A percentile compares a stretch with the other conserved stretches of the same genome.
Evolutionary conservation across 2,797 vertebrate genomes (phyloP).

Genomic region (Toxotes lorentzi): DNA sequence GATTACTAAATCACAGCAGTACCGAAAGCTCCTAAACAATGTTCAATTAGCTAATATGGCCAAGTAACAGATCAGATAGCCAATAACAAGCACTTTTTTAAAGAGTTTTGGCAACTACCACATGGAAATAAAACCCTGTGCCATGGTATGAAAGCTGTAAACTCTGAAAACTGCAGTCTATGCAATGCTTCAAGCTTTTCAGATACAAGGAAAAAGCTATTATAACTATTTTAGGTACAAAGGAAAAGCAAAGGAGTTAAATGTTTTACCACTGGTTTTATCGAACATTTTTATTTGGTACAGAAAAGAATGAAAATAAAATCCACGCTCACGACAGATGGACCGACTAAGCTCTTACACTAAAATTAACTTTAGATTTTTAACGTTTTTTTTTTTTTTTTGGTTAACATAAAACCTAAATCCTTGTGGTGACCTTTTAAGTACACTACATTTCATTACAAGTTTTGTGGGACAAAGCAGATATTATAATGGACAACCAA

Average conservation of each 20-base stretch:
- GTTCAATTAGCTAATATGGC: neutral
- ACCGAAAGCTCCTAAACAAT: neutral
- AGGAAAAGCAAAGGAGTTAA: neutral
- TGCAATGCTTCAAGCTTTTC: neutral
- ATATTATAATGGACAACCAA: neutral
- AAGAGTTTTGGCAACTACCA: neutral
- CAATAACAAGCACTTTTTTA: slow-evolving; percentile 11
- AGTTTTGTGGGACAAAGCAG: neutral
- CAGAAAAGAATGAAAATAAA: neutral
- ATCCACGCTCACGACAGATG: neutral
- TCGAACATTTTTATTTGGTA: neutral
- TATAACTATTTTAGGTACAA: neutral
- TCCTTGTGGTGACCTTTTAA: slow-evolving; percentile 13
- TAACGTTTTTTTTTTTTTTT: neutral
- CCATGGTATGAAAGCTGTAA: slow-evolving; percentile 9
- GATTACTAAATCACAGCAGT: neutral
- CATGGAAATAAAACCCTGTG: neutral
- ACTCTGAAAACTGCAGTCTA: neutral
- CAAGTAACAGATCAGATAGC: neutral
- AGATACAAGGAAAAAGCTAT: neutral
- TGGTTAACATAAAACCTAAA: slow-evolving; percentile 28
- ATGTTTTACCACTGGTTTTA: neutral
- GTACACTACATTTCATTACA: neutral
- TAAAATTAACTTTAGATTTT: slow-evolving; percentile 1
- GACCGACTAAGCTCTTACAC: neutral